Evolutionary conservation across 2,797 vertebrate genomes (phyloP).

Genomic region (Protonibea diacanthus): DNA sequence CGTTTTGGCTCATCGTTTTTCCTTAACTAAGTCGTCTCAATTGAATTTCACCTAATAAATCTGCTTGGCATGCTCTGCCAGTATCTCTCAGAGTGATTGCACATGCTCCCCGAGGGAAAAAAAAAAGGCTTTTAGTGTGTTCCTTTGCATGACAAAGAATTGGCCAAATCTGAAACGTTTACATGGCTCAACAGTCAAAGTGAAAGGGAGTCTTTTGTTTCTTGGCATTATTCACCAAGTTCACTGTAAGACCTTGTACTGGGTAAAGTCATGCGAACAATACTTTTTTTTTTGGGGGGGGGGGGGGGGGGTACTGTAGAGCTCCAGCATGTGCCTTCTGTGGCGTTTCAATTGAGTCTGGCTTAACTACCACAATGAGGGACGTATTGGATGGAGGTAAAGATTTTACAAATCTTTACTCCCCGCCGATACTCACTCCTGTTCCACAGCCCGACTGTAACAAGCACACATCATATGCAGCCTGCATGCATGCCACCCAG

Average conservation of each 20-base stretch:
- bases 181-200: constrained; percentile 75
- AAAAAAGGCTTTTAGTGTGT: constrained; percentile 71
- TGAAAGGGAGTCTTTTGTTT: constrained; percentile 75
- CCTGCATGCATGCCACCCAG: constrained; percentile 56
- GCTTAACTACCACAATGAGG: constrained; percentile 38
- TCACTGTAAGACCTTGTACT: constrained; percentile 64
- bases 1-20: constrained; percentile 48
- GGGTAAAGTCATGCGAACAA: constrained; percentile 51
- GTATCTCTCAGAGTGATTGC: constrained; percentile 64
- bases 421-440: constrained; percentile 32
- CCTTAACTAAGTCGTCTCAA: constrained; percentile 70
- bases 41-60: constrained; percentile 76
- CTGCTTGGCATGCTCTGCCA: constrained; percentile 49
- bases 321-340: constrained; percentile 27
- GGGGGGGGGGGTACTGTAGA: constrained; percentile 12
- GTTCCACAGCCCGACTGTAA: constrained; percentile 41
- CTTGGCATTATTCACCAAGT: constrained; percentile 50
- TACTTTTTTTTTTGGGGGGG: background rate
- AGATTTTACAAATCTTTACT: constrained; percentile 55
- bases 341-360: constrained; percentile 47
- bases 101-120: constrained; percentile 59
- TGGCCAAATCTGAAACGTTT: constrained; percentile 79
- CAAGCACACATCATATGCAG: constrained; percentile 60
- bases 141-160: constrained; percentile 72
- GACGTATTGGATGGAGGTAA: constrained; percentile 42